Evolutionary conservation across 2,888 invertebrate genomes (phyloP).

Genomic region (Dasysyrphus tricinctus): DNA sequence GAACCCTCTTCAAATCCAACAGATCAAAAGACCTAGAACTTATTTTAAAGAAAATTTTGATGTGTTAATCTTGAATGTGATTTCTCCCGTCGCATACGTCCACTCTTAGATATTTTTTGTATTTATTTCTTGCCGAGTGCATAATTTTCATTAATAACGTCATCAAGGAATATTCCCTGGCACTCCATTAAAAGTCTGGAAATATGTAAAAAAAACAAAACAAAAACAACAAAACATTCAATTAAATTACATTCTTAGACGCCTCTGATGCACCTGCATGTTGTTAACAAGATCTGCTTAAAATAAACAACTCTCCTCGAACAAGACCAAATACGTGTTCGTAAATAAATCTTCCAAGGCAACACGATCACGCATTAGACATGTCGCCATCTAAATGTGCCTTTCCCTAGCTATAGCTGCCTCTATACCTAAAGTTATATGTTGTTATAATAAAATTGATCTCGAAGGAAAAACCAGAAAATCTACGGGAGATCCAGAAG

Average conservation of each 20-base stretch:
- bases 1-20: too few relatives aligned
- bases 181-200: slow-evolving; percentile 1
- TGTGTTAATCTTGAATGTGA: too few relatives aligned
- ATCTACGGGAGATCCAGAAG: slow-evolving; percentile 48
- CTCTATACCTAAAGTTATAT: background rate
- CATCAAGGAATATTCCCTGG: background rate
- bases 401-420: slow-evolving; percentile 32
- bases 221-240: slow-evolving; percentile 2
- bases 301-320: slow-evolving; percentile 46
- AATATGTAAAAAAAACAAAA: background rate
- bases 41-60: too few relatives aligned
- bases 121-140: background rate
- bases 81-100: too few relatives aligned
- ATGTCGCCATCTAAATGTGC: slow-evolving; percentile 41
- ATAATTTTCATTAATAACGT: slow-evolving; percentile 15
- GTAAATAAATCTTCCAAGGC: slow-evolving; percentile 53
- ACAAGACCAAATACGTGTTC: slow-evolving; percentile 31
- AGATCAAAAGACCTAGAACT: too few relatives aligned
- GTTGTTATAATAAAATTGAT: background rate
- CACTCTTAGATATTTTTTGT: too few relatives aligned
- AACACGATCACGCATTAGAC: slow-evolving; percentile 52
- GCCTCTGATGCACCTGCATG: slow-evolving; percentile 29
- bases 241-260: slow-evolving; percentile 10
- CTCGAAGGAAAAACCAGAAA: slow-evolving; percentile 23
- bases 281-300: slow-evolving; percentile 10